These are phyloP conservation scores for Diplazon laetatorius DNA, from an alignment of 2,888 invertebrate genomes.

Conservation along the genomic window DNA sequence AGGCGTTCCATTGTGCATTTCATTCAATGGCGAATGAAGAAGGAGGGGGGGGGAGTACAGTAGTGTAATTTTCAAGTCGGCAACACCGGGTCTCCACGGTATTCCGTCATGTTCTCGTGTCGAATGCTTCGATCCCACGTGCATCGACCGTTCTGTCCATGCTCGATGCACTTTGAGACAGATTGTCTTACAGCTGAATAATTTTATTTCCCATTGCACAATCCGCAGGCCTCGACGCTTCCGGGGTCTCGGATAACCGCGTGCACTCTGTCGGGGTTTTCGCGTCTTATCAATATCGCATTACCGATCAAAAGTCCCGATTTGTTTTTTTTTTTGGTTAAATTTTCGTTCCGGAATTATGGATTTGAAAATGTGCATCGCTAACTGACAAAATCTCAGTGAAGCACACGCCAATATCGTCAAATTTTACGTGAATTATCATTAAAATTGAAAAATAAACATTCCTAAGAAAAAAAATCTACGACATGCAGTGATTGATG, in stretches of 20 bases:
- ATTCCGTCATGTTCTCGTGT: background rate
- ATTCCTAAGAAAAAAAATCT: no score
- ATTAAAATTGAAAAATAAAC: no score
- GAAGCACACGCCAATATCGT: no score
- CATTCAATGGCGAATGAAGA: no score
- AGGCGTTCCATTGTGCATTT: no score
- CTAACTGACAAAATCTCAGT: no score
- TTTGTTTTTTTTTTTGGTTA: no score
- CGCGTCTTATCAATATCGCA: slow-evolving; percentile 13
- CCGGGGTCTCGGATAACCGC: slow-evolving; percentile 46
- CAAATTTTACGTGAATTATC: no score
- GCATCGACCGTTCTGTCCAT: background rate
- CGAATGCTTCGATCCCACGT: background rate
- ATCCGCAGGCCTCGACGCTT: slow-evolving; percentile 21
- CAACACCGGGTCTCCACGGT: background rate
- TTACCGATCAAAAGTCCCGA: slow-evolving; percentile 14
- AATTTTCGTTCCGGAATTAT: no score
- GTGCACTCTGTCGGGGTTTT: background rate
- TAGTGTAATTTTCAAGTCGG: background rate
- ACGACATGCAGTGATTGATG: no score
- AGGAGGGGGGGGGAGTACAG: no score
- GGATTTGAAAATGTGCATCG: no score
- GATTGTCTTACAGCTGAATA: slow-evolving; percentile 31
- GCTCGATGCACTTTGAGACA: slow-evolving; percentile 8
- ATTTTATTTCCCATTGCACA: slow-evolving; percentile 38